Conservation (phyloP, 1,140 invertebrate genomes). For the Heliconius congener region DNA sequence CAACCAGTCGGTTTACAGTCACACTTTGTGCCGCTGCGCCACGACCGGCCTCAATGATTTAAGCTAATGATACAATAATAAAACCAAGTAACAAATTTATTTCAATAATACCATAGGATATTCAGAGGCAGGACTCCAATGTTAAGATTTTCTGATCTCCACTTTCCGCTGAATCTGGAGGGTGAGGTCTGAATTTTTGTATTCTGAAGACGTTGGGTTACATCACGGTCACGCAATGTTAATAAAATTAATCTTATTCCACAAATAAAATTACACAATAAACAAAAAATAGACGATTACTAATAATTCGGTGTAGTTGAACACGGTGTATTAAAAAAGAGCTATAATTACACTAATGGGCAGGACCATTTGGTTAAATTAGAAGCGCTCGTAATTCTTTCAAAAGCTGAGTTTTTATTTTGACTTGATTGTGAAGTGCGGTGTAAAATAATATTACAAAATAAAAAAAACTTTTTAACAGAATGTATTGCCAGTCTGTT, state of each 20-base stretch:
- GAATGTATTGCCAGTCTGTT: conserved; percentile 35
- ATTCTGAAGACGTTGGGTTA: too few relatives aligned
- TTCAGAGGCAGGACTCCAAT: too few relatives aligned
- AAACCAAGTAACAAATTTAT: too few relatives aligned
- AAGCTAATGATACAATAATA: too few relatives aligned
- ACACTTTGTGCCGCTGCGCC: too few relatives aligned
- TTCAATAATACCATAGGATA: too few relatives aligned
- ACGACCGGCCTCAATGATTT: too few relatives aligned
- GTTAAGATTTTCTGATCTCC: too few relatives aligned
- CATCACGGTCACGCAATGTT: not conserved
- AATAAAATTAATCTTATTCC: not conserved
- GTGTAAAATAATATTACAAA: conserved; percentile 25
- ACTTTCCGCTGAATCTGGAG: too few relatives aligned
- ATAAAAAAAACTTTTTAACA: conserved; percentile 32
- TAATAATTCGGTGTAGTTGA: not conserved
- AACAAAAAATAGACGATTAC: not conserved
- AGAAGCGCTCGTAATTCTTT: conserved; percentile 17
- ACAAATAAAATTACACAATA: not conserved
- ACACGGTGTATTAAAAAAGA: not conserved
- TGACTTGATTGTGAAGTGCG: conserved; percentile 22
- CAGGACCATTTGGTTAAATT: conserved; percentile 15
- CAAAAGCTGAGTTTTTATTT: conserved; percentile 25
- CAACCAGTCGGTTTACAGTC: too few relatives aligned
- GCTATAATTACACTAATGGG: conserved; percentile 4
- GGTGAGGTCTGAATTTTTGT: too few relatives aligned